phyloP scores from a whole-genome alignment of 2,888 invertebrate species.

The Nomada fabriciana region DNA sequence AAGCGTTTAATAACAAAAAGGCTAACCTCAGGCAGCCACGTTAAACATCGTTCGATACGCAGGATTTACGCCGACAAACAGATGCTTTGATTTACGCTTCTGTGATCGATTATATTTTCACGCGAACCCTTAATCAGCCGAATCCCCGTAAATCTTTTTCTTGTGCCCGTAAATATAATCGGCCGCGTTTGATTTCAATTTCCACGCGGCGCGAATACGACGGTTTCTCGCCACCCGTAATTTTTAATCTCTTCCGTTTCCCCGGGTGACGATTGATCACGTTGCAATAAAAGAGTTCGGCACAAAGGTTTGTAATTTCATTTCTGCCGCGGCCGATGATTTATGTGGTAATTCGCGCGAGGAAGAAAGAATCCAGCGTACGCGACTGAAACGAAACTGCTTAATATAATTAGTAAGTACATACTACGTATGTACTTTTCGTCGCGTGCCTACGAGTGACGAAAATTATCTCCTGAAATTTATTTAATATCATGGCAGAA shows the following conservation, averaged over 20 bases:
- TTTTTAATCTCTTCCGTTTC: slow-evolving; percentile 2
- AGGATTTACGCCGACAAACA: slow-evolving; percentile 1
- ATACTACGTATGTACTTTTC: neutral
- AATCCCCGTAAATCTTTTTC: slow-evolving; percentile 17
- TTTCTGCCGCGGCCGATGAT: slow-evolving; percentile 6
- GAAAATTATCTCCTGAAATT: slow-evolving; percentile 1
- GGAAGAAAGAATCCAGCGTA: neutral
- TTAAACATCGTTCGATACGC: slow-evolving; percentile 19
- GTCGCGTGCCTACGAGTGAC: neutral
- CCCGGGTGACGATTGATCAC: neutral
- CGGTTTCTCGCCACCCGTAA: neutral
- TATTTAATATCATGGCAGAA: neutral
- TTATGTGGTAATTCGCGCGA: slow-evolving; percentile 7
- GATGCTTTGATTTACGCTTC: neutral
- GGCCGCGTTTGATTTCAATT: slow-evolving; percentile 16
- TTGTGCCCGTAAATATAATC: slow-evolving; percentile 21
- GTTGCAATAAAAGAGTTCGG: neutral
- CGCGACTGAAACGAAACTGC: neutral
- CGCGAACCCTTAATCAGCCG: neutral
- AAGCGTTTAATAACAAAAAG: neutral
- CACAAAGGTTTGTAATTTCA: slow-evolving; percentile 17
- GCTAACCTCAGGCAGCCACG: neutral
- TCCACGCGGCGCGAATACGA: neutral
- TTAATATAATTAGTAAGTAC: neutral
- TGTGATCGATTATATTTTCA: slow-evolving; percentile 30